Evolutionary conservation across 2,113 vertebrate genomes (phyloP), one percentile per base, ranked within the genome.

Genomic region (Anseranas semipalmata): DNA sequence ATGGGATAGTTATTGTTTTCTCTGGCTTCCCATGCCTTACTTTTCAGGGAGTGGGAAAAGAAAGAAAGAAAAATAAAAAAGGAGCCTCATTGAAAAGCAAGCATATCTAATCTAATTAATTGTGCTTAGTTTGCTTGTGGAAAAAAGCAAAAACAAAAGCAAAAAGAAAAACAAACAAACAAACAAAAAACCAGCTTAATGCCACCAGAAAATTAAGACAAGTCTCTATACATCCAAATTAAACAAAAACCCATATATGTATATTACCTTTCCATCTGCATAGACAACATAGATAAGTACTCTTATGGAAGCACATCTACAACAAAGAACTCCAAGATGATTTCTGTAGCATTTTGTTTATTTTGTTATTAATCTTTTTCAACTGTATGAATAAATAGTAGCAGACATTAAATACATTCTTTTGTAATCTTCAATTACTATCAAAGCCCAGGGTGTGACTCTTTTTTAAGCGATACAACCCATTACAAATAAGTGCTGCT

Each of bases 391-490:
- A 70, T 27, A 76, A 79, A 66, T 43, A 73, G 7, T 80, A 74
- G 7, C 8, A 63, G 78, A 58, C 89, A 85, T 50, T 25, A 95
- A 90, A 67, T 16, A 74, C 2, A 52, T 71, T 83, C n/a, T 94
- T 75, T 77, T 91, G 30, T 84, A 87, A 41, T 11, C 27, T 90
- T 88, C 87, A 86, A 30, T 80, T 91, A 75, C 6, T 37, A 62
- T 80, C 62, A 87, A 92, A 81, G 22, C 30, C 28, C 5, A 79
- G 28, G 7, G 16, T 4, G 0, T 56, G 28, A 75, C 15, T 35
- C 15, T 1, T 87, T 89, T 76, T 71, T 70, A 43, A 75, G 39
- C 59, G 13, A 66, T 80, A 68, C 11, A 81, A 25, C 3, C 10
- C 12, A 35, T 71, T 76, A 71, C 35, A 56, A 66, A 12, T 35